Evolutionary conservation across 2,113 vertebrate genomes (phyloP), one percentile per base, ranked within the genome.

Genomic region (Sturnira hondurensis): DNA sequence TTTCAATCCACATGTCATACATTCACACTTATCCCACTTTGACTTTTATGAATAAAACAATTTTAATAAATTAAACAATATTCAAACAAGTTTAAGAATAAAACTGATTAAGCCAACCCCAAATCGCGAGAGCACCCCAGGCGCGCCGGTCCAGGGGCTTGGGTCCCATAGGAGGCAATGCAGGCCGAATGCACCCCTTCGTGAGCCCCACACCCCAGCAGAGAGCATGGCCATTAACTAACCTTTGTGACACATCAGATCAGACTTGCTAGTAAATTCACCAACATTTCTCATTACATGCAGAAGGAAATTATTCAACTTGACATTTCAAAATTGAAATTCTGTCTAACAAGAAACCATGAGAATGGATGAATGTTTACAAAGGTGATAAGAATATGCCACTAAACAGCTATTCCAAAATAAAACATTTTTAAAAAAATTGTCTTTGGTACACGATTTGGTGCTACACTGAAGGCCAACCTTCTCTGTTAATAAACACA

Each of bases 341-440:
- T 58, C 50, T 54, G 83, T 70, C 67, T 91, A 74, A 74, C 19
- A 84, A n/a, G 58, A 78, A 80, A 93, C 33, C 4, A 50, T 67
- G 45, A 96, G 33, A 76, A 92, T 17, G 11, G 47, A 80, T 24
- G 84, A 33, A 47, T 63, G 10, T 74, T 83, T 89, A 54, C 19
- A 38, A 65, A 89, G 24, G 41, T 28, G 28, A 89, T 7, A 50
- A 84, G 61, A 47, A 86, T 76, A 70, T 22, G n/a, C 52, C 31
- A 47, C 86, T n/a, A 85, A 93, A 80, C 3, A 85, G 43, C 43
- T 81, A 65, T 73, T 95, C 74, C 50, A 84, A 95, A 93, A 91
- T 43, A 63, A 91, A 94, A 81, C 67, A 86, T 26, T 94, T 52
- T 43, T 45, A 24, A 33, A 28, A 74, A 28, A n/a, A n/a, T n/a